phyloP scores from a whole-genome alignment of 2,888 invertebrate species.

The Andricus curvator region DNA sequence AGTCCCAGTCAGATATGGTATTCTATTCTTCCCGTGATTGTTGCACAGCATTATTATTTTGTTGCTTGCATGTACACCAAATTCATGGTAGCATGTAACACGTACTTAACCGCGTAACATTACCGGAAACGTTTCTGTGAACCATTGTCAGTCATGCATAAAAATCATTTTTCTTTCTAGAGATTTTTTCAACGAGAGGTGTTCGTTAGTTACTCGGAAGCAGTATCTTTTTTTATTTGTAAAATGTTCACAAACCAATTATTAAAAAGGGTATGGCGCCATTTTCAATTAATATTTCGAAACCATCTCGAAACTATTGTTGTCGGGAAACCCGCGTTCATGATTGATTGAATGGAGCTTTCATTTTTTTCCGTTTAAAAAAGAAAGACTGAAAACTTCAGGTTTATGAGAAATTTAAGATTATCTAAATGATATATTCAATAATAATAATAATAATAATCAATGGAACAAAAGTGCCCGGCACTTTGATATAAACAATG shows the following conservation, averaged over 20 bases:
- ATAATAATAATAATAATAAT: too few relatives aligned
- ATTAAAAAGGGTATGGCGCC: too few relatives aligned
- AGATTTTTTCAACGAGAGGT: neutral
- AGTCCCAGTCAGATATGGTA: neutral
- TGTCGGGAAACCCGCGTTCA: too few relatives aligned
- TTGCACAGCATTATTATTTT: slow-evolving; percentile 11
- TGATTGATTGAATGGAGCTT: too few relatives aligned
- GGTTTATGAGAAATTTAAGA: too few relatives aligned
- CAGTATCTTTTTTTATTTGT: neutral
- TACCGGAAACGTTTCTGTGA: slow-evolving; percentile 33
- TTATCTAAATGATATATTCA: too few relatives aligned
- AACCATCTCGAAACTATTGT: too few relatives aligned
- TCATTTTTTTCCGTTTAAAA: too few relatives aligned
- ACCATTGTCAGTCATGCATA: slow-evolving; percentile 29
- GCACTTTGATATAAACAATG: too few relatives aligned
- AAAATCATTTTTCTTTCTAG: slow-evolving; percentile 24
- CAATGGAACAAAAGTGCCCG: too few relatives aligned
- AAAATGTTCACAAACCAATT: neutral
- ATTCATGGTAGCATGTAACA: slow-evolving; percentile 36
- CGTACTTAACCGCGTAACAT: slow-evolving; percentile 17
- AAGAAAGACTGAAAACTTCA: too few relatives aligned
- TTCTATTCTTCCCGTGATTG: slow-evolving; percentile 31
- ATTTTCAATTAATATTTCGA: too few relatives aligned
- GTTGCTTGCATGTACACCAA: slow-evolving; percentile 10
- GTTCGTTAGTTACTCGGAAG: neutral